phyloP scores from a whole-genome alignment of 1,140 invertebrate species.

The Pseudomyrmex concolor region DNA sequence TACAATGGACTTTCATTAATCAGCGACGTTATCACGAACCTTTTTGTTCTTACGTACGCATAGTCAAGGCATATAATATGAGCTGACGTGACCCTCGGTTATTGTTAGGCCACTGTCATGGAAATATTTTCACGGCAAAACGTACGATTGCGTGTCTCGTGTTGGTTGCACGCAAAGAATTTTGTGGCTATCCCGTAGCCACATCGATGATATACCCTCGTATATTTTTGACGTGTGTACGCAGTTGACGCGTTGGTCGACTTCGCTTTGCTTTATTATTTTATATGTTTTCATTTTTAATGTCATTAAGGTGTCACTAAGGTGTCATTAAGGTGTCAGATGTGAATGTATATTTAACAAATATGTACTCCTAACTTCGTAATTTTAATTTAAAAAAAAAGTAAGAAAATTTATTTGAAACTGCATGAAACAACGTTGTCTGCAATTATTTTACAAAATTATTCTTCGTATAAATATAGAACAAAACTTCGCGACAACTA shows the following conservation, averaged over 20 bases:
- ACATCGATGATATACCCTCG: conserved; percentile 57
- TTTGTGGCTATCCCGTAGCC: conserved; percentile 72
- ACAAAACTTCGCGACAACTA: neutral
- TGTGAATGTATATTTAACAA: conserved; percentile 6
- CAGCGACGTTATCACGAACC: neutral
- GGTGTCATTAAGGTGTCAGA: conserved; percentile 41
- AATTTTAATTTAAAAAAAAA: neutral
- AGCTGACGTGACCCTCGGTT: neutral
- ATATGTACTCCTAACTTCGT: neutral
- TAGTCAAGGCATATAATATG: conserved; percentile 24
- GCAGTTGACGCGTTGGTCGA: conserved; percentile 55
- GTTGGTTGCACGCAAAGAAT: conserved; percentile 77
- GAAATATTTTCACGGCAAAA: conserved; percentile 75
- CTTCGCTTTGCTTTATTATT: conserved; percentile 80
- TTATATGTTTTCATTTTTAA: conserved; percentile 58
- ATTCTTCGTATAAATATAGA: neutral
- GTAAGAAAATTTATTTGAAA: neutral
- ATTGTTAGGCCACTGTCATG: conserved; percentile 66
- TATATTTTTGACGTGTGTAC: conserved; percentile 59
- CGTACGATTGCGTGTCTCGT: conserved; percentile 74
- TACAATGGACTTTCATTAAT: neutral
- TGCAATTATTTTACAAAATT: neutral
- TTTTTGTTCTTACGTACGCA: neutral
- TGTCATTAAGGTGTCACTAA: conserved; percentile 46
- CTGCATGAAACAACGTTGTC: neutral